Evolutionary conservation across 2,888 invertebrate species (phyloP).

Genomic region (Drosophila meridiana): DNA sequence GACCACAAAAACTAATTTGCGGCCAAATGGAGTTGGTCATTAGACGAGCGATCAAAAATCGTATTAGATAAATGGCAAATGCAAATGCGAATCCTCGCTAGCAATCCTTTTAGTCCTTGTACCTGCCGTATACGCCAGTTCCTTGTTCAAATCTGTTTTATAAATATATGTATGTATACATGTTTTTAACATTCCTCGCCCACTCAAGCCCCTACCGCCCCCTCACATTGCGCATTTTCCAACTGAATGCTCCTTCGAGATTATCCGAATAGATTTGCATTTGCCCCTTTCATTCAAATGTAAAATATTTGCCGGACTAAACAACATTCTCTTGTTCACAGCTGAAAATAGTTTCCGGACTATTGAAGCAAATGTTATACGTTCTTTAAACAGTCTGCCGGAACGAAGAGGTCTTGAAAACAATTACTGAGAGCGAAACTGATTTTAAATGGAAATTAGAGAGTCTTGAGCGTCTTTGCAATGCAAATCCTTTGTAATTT

Average conservation of each 20-base stretch:
- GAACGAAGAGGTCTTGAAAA: background rate
- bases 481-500: background rate
- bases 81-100: slow-evolving; percentile 42
- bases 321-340: slow-evolving; percentile 15
- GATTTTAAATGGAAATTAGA: slow-evolving; percentile 1
- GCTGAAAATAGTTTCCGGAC: slow-evolving; percentile 20
- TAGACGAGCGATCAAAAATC: slow-evolving; percentile 23
- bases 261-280: slow-evolving; percentile 40
- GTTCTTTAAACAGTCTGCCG: background rate
- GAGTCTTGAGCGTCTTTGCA: background rate
- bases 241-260: slow-evolving; percentile 25
- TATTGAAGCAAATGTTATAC: slow-evolving; percentile 21
- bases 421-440: background rate
- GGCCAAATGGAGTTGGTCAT: slow-evolving; percentile 43
- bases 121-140: slow-evolving; percentile 12
- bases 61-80: slow-evolving; percentile 46
- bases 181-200: slow-evolving; percentile 14
- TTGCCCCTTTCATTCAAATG: slow-evolving; percentile 37
- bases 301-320: slow-evolving; percentile 23
- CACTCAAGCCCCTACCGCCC: background rate
- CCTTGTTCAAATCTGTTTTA: slow-evolving; percentile 14
- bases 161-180: slow-evolving; percentile 20
- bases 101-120: slow-evolving; percentile 32
- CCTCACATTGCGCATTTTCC: slow-evolving; percentile 36
- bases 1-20: slow-evolving; percentile 78